Evolutionary conservation across 2,797 vertebrate species (phyloP).

Genomic region (Nannoperca australis): DNA sequence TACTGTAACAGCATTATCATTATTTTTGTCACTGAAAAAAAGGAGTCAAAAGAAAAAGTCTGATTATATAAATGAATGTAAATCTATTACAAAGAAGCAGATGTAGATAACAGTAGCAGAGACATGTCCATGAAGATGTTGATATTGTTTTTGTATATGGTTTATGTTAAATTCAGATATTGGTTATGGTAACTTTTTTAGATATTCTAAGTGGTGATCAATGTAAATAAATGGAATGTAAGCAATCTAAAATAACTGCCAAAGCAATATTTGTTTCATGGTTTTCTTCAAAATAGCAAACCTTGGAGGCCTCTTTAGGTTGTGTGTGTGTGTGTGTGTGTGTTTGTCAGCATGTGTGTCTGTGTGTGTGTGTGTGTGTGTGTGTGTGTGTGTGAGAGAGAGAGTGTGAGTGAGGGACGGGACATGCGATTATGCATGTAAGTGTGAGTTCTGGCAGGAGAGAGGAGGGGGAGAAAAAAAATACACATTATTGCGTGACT

Average conservation of each 20-base stretch:
- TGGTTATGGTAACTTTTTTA: background rate
- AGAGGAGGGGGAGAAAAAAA: conserved; percentile 15
- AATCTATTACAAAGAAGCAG: background rate
- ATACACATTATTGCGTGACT: conserved; percentile 51
- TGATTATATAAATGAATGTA: background rate
- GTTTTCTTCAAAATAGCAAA: conserved; percentile 22
- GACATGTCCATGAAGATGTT: background rate
- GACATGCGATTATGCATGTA: conserved; percentile 47
- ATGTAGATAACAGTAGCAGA: background rate
- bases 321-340: conserved; percentile 16
- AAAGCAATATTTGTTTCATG: conserved; percentile 17
- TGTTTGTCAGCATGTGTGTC: conserved; percentile 8
- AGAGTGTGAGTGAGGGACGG: conserved; percentile 28
- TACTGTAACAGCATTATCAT: background rate
- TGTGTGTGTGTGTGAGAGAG: conserved; percentile 37
- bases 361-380: conserved; percentile 38
- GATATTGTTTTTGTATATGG: background rate
- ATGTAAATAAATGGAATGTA: conserved; percentile 17
- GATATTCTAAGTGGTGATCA: background rate
- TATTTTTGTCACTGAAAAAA: conserved; percentile 3
- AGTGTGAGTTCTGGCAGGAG: conserved; percentile 45
- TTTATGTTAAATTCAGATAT: background rate
- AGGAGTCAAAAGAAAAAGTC: background rate
- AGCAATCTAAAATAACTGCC: conserved; percentile 5
- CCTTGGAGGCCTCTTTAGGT: background rate